Evolutionary conservation across 2,113 vertebrate species (phyloP).

Genomic region (Corydoras sp.): DNA sequence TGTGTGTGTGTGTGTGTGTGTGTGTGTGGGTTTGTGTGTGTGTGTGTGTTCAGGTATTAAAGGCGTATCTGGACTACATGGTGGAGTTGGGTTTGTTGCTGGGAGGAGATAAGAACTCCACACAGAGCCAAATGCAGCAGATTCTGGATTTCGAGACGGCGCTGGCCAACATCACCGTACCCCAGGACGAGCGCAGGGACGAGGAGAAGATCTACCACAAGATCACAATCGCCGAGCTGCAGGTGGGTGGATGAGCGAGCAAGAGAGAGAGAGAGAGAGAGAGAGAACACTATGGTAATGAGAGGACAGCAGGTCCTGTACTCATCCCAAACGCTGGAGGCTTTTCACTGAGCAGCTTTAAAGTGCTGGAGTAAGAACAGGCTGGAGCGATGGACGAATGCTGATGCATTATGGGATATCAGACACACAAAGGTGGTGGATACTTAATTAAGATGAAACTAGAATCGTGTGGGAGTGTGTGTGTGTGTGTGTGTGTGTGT

Average conservation of each 20-base stretch:
- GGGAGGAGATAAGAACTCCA: slow-evolving; percentile 69
- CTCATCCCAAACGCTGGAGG: no score
- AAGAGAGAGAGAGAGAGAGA: no score
- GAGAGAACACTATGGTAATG: neutral
- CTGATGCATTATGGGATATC: no score
- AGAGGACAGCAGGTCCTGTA: neutral
- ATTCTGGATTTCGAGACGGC: slow-evolving; percentile 85
- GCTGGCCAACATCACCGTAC: slow-evolving; percentile 88
- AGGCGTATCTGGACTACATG: slow-evolving; percentile 93
- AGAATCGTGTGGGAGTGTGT: no score
- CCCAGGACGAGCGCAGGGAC: slow-evolving; percentile 87
- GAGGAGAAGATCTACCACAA: slow-evolving; percentile 98
- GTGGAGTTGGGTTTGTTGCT: slow-evolving; percentile 86
- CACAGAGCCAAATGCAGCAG: slow-evolving; percentile 80
- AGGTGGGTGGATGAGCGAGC: slow-evolving; percentile 62
- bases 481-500: no score
- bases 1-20: slow-evolving; percentile 7
- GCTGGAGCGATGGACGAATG: no score
- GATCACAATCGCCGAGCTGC: slow-evolving; percentile 81
- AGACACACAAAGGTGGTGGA: no score
- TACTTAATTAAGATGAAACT: no score
- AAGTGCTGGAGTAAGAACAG: neutral
- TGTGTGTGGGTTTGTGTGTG: slow-evolving; percentile 13
- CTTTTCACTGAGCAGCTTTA: neutral
- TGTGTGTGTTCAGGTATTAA: slow-evolving; percentile 70